Base-by-base conservation (phyloP, 2,113 vertebrate species). In the Pundamilia nyererei region DNA sequence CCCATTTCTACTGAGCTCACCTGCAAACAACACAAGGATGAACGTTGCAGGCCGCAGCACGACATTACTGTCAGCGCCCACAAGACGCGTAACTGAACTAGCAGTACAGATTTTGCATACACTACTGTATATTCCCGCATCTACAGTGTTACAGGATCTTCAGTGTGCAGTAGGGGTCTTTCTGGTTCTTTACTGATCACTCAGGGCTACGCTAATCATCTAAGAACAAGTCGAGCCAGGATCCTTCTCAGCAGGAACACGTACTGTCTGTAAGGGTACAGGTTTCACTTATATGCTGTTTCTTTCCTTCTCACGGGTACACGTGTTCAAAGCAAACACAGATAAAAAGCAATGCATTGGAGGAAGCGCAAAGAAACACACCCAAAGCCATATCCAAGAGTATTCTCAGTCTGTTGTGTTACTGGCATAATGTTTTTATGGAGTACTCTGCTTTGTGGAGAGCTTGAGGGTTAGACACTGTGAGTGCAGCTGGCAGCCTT, bases 161-260 rank as follows among this genome's bases (percentile, higher is more conserved):
- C 42, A 29, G 21, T 54, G 51, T 70, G 62, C 65, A 79, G 35
- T 29, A 56, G 42, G 38, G 77, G 51, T 81, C 9, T 86, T 80
- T 86, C 54, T 13, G 80, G 33, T 84, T 83, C 21, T 84, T 79
- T 56, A 35, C 58, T 56, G 51, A 65, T 93, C 77, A 86, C 92
- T 95, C 94, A 94, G 95, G 95, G 88, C 90, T 87, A 38, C 40
- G 29, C 81, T 87, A 38, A 70, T 91, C 35, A 79, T 79, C 58
- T 60, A 21, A 77, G 79, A 92, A 86, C 87, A 89, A 90, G 89
- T 81, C 9, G 9, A 85, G 70, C 75, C 68, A 68, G 80, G 45
- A 75, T 81, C 19, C 21, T 86, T 86, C 31, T 79, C 70, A 21
- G 79, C 80, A 84, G 70, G 51, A 49, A n/a, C 13, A 75, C 6